Evolutionary conservation across 2,113 vertebrate species (phyloP).

Genomic region (Varanus komodoensis): DNA sequence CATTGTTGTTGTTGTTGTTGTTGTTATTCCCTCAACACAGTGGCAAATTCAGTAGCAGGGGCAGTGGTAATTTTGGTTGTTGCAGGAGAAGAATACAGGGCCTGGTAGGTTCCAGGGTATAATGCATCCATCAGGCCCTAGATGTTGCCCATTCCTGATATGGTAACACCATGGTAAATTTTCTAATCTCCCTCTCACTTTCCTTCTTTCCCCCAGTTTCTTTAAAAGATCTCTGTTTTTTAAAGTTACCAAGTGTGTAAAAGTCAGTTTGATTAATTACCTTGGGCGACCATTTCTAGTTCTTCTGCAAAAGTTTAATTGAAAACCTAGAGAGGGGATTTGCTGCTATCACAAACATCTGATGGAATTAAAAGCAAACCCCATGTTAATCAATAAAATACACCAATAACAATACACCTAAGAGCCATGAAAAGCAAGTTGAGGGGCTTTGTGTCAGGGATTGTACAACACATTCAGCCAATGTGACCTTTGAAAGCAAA

Average conservation of each 20-base stretch:
- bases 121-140: no score
- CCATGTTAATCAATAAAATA: background rate
- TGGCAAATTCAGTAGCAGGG: no score
- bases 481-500: background rate
- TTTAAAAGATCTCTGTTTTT: background rate
- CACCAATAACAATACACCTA: background rate
- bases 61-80: no score
- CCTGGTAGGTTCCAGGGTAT: no score
- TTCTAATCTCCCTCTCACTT: background rate
- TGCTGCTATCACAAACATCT: background rate
- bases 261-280: background rate
- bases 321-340: constrained; percentile 4
- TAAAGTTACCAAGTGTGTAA: background rate
- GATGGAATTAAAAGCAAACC: background rate
- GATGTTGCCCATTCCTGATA: no score
- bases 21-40: no score
- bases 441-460: background rate
- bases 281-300: background rate
- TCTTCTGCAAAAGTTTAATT: background rate
- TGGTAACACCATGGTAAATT: background rate
- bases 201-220: background rate
- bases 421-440: background rate
- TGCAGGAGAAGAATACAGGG: no score
- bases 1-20: no score
- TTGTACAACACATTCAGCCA: background rate